Conservation (phyloP, 2,888 invertebrate species). For the Lasioglossum zephyrum region DNA sequence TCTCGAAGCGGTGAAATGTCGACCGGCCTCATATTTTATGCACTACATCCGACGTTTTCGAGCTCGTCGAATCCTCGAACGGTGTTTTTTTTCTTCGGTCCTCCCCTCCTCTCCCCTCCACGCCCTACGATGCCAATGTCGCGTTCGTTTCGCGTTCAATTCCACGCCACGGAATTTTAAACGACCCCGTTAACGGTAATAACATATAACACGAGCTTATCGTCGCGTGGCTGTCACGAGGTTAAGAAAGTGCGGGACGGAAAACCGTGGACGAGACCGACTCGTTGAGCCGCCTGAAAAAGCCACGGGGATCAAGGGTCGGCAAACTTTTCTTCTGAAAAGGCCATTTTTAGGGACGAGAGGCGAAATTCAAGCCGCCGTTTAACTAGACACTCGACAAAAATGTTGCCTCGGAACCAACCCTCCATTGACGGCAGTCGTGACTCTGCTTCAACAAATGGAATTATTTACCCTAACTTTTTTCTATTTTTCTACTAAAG, state of each 20-base stretch:
- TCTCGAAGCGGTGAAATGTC: slow-evolving; percentile 30
- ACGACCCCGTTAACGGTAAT: slow-evolving; percentile 30
- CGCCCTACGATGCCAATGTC: neutral
- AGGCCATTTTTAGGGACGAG: neutral
- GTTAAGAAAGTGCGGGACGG: neutral
- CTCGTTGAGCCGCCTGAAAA: slow-evolving; percentile 16
- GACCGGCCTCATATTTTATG: slow-evolving; percentile 38
- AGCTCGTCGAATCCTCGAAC: slow-evolving; percentile 3
- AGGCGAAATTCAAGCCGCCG: neutral
- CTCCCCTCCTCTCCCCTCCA: neutral
- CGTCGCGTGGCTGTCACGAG: neutral
- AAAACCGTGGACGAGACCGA: slow-evolving; percentile 2
- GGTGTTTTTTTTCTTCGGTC: neutral
- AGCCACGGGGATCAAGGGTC: slow-evolving; percentile 30
- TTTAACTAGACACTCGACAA: neutral
- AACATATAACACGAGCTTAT: neutral
- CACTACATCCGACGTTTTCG: slow-evolving; percentile 37
- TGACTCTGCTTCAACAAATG: neutral
- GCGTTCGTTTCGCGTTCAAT: neutral
- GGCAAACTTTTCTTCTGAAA: neutral
- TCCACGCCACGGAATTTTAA: slow-evolving; percentile 18
- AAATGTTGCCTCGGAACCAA: neutral
- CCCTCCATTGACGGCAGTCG: neutral
- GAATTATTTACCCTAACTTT: neutral
- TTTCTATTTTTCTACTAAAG: neutral